phyloP scores from a whole-genome alignment of 2,888 invertebrate species.

The Sphecodes monilicornis region DNA sequence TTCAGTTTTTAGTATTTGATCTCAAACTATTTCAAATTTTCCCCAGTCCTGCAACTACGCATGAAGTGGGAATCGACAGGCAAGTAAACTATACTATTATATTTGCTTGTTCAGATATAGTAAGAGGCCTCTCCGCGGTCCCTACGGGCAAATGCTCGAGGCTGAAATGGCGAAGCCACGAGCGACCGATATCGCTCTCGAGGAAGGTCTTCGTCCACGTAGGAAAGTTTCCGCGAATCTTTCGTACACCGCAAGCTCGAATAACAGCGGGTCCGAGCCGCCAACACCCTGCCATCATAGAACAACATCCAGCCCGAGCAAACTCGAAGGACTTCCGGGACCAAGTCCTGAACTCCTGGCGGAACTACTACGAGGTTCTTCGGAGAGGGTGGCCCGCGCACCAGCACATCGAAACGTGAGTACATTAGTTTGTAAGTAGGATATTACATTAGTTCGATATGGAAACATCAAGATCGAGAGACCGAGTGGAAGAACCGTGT shows the following conservation, averaged over 20 bases:
- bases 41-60: too few species aligned
- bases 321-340: conserved; percentile 88
- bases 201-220: conserved; percentile 84
- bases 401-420: conserved; percentile 81
- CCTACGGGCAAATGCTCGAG: conserved; percentile 92
- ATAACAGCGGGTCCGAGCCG: conserved; percentile 81
- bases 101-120: conserved; percentile 86
- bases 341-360: conserved; percentile 90
- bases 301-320: conserved; percentile 92
- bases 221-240: conserved; percentile 88
- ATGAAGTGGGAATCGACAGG: not conserved
- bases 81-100: not conserved
- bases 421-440: conserved; percentile 54
- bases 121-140: conserved; percentile 90
- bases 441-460: conserved; percentile 17
- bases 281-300: conserved; percentile 89
- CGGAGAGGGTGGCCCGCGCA: conserved; percentile 89
- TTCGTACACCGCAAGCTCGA: conserved; percentile 80
- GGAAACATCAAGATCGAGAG: not conserved
- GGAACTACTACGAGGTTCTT: conserved; percentile 91
- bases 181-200: conserved; percentile 79
- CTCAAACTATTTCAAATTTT: too few species aligned
- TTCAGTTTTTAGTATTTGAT: too few species aligned
- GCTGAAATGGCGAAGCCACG: conserved; percentile 92
- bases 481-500: not conserved